Base-by-base conservation (phyloP, 2,888 invertebrate genomes). In the Polymixis lichenea region DNA sequence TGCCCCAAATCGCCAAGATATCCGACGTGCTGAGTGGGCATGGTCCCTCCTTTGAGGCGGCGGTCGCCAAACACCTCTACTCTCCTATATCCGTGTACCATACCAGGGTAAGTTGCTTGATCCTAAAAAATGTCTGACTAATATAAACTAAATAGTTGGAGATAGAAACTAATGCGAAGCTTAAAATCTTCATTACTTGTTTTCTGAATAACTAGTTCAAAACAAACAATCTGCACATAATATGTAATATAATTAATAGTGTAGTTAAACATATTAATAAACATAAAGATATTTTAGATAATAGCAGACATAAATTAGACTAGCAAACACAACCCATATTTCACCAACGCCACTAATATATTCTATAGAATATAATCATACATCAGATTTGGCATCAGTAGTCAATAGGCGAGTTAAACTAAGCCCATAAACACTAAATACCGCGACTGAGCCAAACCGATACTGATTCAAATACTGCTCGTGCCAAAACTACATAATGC, bases 11-110 rank as follows among this genome's bases (percentile, higher is more conserved):
- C 55, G 82, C 92, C 43, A 96, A 96, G 88, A 93, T 96, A 69
- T 96, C 96, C 0, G 96, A 96, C 82, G 90, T 95, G 83, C 91
- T 96, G 86, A 91, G 92, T 11, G 93, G 92, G 19, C 94, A 95
- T 46, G 94, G 92, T 0, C 90, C 90, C 0, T 89, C 93, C 3
- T 94, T 92, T 88, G 94, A 93, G 28, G 89, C 91, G 5, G 94
- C 95, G 25, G 95, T 96, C 72, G 92, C 94, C 60, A 92, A 89
- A 77, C 96, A 96, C 46, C 93, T 96, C 6, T 92, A 92, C 86
- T 92, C 95, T 0, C 95, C 96, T 0, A 85, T 94, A 5, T 93
- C 94, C 1, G 87, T 93, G 9, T 96, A 96, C 83, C 94, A 95
- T 65, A 82, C 92, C 3, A 92, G 91, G 85, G 96, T 96, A 86